Base-by-base conservation (phyloP, 2,113 vertebrate genomes). In the Nothocercus julius region DNA sequence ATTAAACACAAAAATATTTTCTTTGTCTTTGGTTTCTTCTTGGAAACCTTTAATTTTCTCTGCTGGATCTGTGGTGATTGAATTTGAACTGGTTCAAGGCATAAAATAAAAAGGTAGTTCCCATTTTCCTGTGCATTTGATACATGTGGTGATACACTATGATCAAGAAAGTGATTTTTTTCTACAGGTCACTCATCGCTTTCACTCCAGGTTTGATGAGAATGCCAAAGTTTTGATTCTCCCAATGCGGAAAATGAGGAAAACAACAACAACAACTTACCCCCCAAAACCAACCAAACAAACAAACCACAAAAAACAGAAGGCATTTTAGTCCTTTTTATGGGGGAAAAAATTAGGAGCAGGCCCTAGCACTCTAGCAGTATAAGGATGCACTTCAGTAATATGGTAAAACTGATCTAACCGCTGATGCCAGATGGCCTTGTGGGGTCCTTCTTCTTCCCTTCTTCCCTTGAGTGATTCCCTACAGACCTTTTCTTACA, bases 301-400 rank as follows among this genome's bases (percentile, higher is more conserved):
- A 49, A 21, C 49, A 9, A 49, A 19, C 1, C 6, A 9, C 11
- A 4, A 3, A 59, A 62, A 10, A 0, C 13, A 14, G 13, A 40
- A 81, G 38, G 7, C 3, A 6, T 67, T 44, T 15, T 28, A 62
- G 19, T 45, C 45, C 64, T 69, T 63, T 0, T 5, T 19, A 12
- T 38, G 10, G 13, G 10, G 10, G 13, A 10, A 68, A 68, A 58
- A 82, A 20, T 59, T 66, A 24, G 17, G 42, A 75, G 9, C 12
- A n/a, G 27, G 5, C 9, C 2, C 17, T 54, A 9, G 11, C 63
- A 38, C 14, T 77, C 45, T 78, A 72, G 30, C 15, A 7, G 3
- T 63, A 58, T 32, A 47, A 87, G 47, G 11, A 1, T 7, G 1
- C 2, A 13, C 5, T 70, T 89, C 32, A 66, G 3, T 74, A 16